phyloP scores from a whole-genome alignment of 2,888 invertebrate genomes.

The Diarsia brunnea region DNA sequence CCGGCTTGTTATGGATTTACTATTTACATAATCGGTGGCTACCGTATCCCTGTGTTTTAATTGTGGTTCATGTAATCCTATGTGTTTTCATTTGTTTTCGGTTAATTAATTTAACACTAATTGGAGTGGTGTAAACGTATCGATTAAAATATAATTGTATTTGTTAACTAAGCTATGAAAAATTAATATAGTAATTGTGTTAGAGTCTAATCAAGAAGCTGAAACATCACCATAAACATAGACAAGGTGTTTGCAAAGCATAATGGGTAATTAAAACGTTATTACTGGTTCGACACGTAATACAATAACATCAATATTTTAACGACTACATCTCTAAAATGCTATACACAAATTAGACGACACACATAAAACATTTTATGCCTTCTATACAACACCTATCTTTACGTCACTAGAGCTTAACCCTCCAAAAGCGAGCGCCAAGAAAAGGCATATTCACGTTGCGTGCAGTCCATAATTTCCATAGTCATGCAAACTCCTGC shows the following conservation, averaged over 20 bases:
- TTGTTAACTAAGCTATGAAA: not conserved
- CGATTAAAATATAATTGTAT: conserved; percentile 10
- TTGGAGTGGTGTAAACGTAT: conserved; percentile 3
- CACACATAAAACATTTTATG: conserved; percentile 17
- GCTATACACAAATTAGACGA: conserved; percentile 18
- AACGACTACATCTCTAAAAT: conserved; percentile 5
- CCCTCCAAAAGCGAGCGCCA: conserved; percentile 29
- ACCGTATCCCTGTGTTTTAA: conserved; percentile 30
- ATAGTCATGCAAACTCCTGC: conserved; percentile 69
- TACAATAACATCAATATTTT: conserved; percentile 8
- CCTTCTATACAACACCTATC: not conserved
- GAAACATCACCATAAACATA: not conserved
- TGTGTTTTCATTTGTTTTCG: conserved; percentile 30
- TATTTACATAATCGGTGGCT: conserved; percentile 61
- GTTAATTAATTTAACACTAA: conserved; percentile 38
- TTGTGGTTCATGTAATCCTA: conserved; percentile 29
- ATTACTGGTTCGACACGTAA: conserved; percentile 8
- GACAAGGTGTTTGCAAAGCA: not conserved
- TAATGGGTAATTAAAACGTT: conserved; percentile 23
- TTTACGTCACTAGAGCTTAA: conserved; percentile 12
- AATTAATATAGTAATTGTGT: not conserved
- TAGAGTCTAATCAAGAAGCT: not conserved
- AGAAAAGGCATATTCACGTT: conserved; percentile 60
- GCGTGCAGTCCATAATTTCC: conserved; percentile 74
- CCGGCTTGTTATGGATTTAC: conserved; percentile 61